A percentile compares a stretch with the other conserved stretches of the same genome.
Evolutionary conservation across 2,888 invertebrate genomes (phyloP).

Genomic region (Drosophila siamana): DNA sequence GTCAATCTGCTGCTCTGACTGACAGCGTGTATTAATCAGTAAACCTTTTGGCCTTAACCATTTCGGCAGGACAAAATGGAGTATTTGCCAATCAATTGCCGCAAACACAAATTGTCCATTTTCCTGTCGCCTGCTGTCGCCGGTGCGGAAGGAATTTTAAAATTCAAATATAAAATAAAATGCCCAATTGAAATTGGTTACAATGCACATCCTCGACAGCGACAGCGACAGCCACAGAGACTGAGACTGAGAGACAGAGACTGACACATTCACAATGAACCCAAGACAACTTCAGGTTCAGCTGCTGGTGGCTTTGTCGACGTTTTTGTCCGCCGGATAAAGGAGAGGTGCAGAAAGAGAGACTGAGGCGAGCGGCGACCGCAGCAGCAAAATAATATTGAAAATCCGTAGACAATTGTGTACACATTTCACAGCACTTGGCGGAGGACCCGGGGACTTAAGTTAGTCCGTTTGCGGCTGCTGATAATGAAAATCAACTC

Average conservation of each 20-base stretch:
- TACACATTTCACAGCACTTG: conserved; percentile 64
- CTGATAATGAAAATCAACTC: conserved; percentile 81
- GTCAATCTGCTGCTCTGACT: conserved; percentile 42
- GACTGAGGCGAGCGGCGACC: conserved; percentile 39
- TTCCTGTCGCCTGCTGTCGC: conserved; percentile 81
- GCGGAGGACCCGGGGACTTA: conserved; percentile 57
- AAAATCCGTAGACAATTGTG: conserved; percentile 80
- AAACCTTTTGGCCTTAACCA: conserved; percentile 59
- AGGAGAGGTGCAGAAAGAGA: not conserved
- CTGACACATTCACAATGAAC: conserved; percentile 57
- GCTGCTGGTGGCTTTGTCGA: conserved; percentile 16
- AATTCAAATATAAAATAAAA: conserved; percentile 84
- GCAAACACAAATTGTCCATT: conserved; percentile 85
- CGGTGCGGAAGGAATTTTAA: conserved; percentile 83
- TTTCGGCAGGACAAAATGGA: conserved; percentile 68
- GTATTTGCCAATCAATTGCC: conserved; percentile 85
- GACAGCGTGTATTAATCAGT: conserved; percentile 80
- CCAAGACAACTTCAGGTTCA: conserved; percentile 64
- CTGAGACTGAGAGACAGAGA: not conserved
- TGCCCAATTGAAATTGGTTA: conserved; percentile 83
- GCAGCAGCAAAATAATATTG: conserved; percentile 79
- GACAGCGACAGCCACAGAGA: not conserved
- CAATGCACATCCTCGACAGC: conserved; percentile 71
- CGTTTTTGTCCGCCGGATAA: not conserved
- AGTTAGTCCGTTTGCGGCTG: conserved; percentile 48